Evolutionary conservation across 2,888 invertebrate species (phyloP), one percentile per base, ranked within the genome.

Genomic region (Melieria omissa): DNA sequence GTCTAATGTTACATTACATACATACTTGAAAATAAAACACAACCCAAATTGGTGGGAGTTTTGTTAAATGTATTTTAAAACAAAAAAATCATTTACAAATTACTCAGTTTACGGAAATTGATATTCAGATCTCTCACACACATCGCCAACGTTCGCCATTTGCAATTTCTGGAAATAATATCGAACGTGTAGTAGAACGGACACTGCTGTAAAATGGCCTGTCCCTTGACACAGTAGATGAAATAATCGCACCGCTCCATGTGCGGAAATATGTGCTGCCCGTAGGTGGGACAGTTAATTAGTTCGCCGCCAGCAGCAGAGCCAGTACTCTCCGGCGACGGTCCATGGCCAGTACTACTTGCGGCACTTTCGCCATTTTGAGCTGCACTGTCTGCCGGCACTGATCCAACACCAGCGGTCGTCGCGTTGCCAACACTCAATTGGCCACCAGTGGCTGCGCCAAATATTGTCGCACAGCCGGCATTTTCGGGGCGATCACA

Each of bases 131-230:
- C 81, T 0, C 78, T 80, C 8, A 82, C 81, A 74, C 86, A 86
- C n/a, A 80, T 67, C 4, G 85, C 85, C 1, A 76, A 72, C 0
- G 82, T 83, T 4, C 82, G 81, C 82, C 80, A 84, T 72, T 81
- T 80, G 45, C 86, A 86, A 29, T 79, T 81, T 64, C 82, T 81
- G 4, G 80, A 77, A 42, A 79, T 74, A 16, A 85, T 76, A 76
- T 86, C 86, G 71, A 83, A 86, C 71, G 80, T 79, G 73, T 85
- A 81, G 65, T 83, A 86, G 70, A 86, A 86, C 6, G 86, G 86
- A 68, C 86, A 86, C 65, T 84, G 84, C 63, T 86, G 86, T 52
- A 86, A 67, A 3, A 83, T 81, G n/a, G 83, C 82, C 74, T 83
- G 81, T 1, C 86, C 86, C 63, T 86, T 84, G 4, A 86, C 80